Conservation (phyloP, 2,113 vertebrate species). For the Tichodroma muraria region DNA sequence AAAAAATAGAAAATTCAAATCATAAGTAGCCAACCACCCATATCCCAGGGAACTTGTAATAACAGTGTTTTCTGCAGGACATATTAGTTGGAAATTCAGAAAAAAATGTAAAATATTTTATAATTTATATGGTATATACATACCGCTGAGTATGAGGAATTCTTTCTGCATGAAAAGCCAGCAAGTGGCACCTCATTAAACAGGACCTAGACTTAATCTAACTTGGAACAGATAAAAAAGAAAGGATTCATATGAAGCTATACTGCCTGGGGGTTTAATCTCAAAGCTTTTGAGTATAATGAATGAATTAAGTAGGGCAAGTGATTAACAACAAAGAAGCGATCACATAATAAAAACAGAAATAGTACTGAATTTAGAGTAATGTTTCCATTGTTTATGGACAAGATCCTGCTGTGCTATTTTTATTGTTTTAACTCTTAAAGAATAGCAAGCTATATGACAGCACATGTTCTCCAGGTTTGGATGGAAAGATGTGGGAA, state of each 20-base stretch:
- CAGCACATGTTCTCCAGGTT: background rate
- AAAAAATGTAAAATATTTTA: slow-evolving; percentile 64
- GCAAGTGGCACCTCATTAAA: slow-evolving; percentile 81
- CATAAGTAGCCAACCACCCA: slow-evolving; percentile 62
- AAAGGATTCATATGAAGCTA: slow-evolving; percentile 70
- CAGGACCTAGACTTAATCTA: slow-evolving; percentile 76
- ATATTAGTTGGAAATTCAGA: slow-evolving; percentile 63
- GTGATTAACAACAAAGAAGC: slow-evolving; percentile 75
- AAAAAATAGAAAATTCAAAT: slow-evolving; percentile 47
- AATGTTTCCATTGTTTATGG: slow-evolving; percentile 65
- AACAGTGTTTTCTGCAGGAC: slow-evolving; percentile 69
- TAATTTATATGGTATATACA: slow-evolving; percentile 75
- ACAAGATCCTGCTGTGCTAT: slow-evolving; percentile 33
- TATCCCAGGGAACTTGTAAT: slow-evolving; percentile 70
- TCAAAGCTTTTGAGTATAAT: slow-evolving; percentile 71
- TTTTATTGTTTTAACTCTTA: slow-evolving; percentile 52
- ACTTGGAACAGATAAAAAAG: slow-evolving; percentile 73
- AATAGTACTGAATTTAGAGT: slow-evolving; percentile 66
- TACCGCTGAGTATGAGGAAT: slow-evolving; percentile 70
- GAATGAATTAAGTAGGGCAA: slow-evolving; percentile 75
- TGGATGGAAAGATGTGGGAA: background rate
- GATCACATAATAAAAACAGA: slow-evolving; percentile 66
- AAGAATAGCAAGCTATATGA: background rate
- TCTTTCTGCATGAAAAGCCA: slow-evolving; percentile 72
- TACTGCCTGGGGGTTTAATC: slow-evolving; percentile 75